Conservation (phyloP, 2,113 vertebrate genomes). For the Sakesphorus luctuosus region DNA sequence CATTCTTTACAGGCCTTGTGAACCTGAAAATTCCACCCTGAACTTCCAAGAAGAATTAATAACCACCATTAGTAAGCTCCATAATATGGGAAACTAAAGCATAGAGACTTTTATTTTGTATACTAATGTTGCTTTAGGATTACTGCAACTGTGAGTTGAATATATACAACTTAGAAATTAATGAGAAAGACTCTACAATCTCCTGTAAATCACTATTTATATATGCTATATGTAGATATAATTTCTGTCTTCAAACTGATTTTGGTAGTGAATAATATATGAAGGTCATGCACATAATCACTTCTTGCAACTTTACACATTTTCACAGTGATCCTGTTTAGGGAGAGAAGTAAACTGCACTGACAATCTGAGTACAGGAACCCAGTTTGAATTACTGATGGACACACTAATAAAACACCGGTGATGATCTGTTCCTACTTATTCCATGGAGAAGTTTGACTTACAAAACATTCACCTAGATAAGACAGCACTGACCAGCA, state of each 20-base stretch:
- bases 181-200: not conserved
- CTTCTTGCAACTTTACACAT: not conserved
- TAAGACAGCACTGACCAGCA: not conserved
- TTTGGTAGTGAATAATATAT: not conserved
- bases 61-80: not conserved
- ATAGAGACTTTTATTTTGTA: not conserved
- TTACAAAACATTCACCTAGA: not conserved
- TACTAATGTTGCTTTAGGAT: not conserved
- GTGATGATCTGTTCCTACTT: not conserved
- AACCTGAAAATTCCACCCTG: not conserved
- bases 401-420: not conserved
- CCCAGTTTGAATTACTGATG: not conserved
- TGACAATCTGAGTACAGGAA: not conserved
- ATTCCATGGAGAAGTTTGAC: not conserved
- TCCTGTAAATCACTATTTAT: not conserved
- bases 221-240: not conserved
- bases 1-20: not conserved
- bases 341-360: not conserved
- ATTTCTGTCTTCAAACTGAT: not conserved
- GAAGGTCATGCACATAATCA: rapidly evolving
- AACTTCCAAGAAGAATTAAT: not conserved
- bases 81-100: not conserved
- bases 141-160: not conserved
- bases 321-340: not conserved
- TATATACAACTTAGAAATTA: rapidly evolving